Base-by-base conservation (phyloP, 2,113 vertebrate species). In the Sisor rabdophorus region DNA sequence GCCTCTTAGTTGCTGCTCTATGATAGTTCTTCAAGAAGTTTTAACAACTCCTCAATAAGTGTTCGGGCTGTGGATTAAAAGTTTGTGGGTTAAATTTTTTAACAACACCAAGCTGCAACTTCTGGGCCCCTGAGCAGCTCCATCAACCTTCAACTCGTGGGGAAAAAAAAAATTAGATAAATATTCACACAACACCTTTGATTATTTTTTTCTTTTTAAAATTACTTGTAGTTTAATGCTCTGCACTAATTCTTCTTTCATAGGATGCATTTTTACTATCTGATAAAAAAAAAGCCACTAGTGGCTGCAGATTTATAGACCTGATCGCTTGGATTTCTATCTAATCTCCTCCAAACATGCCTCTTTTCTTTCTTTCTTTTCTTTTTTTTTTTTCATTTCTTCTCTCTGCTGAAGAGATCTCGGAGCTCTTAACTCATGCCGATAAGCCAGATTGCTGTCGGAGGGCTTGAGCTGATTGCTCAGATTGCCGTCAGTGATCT, bases 381-480 rank as follows among this genome's bases (percentile, higher is more conserved):
- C 32, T 77, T 76, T 73, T 73, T 53, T 84, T 80, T 86, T 80
- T 65, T 13, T 5, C 52, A 60, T n/a, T 17, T 7, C 13, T 30
- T 68, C 30, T 75, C 47, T 58, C 64, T 40, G 76, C 40, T 81
- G 61, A 76, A 54, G 8, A 44, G 71, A 69, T 80, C 85, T 81
- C 84, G 77, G 64, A 86, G 81, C 83, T 83, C 82, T 85, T 86
- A 74, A 75, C 76, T 77, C 24, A 65, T 56, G 77, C 63, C 68
- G 59, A 84, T 85, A 80, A 83, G 84, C 75, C 76, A 54, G 79
- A 58, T 53, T 55, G 63, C 79, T 86, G 79, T 84, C 81, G 79
- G 71, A 84, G 77, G 67, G 80, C 72, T 71, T 3, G 50, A 80
- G 70, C 81, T 83, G 84, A 88, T 80, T 84, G 87, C 84, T 80